Evolutionary conservation across 2,113 vertebrate genomes (phyloP).

Genomic region (Donacobius atricapilla): DNA sequence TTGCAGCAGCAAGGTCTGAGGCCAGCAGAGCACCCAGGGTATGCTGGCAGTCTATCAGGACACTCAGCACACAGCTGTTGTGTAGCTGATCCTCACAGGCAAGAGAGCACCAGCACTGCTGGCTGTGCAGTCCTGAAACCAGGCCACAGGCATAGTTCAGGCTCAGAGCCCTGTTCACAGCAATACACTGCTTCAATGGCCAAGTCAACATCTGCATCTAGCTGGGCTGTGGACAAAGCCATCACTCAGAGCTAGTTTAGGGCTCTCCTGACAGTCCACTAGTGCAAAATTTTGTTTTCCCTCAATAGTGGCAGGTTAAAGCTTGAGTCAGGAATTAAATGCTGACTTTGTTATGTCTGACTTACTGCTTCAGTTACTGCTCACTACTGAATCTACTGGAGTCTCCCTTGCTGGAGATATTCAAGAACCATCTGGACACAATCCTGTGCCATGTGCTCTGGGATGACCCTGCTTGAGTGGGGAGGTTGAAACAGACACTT

Average conservation of each 20-base stretch:
- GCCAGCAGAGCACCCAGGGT: neutral
- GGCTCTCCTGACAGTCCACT: neutral
- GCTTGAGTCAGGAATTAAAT: neutral
- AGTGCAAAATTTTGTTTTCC: neutral
- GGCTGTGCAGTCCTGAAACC: neutral
- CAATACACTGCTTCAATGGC: neutral
- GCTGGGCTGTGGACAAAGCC: neutral
- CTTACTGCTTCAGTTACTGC: neutral
- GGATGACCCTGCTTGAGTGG: neutral
- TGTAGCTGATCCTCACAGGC: neutral
- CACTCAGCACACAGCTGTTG: neutral
- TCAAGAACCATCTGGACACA: neutral
- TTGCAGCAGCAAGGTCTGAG: neutral
- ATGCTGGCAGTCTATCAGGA: neutral
- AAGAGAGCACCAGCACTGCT: neutral
- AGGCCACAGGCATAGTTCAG: neutral
- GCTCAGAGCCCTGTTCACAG: neutral
- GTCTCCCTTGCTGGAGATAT: neutral
- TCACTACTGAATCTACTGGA: neutral
- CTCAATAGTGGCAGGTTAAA: neutral
- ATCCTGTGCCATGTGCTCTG: neutral
- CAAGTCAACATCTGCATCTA: neutral
- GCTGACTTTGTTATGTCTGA: neutral
- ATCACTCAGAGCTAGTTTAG: neutral
- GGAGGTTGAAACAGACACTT: neutral